Evolutionary conservation across 2,797 vertebrate species (phyloP).

Genomic region (Rhyacichthys aspro): DNA sequence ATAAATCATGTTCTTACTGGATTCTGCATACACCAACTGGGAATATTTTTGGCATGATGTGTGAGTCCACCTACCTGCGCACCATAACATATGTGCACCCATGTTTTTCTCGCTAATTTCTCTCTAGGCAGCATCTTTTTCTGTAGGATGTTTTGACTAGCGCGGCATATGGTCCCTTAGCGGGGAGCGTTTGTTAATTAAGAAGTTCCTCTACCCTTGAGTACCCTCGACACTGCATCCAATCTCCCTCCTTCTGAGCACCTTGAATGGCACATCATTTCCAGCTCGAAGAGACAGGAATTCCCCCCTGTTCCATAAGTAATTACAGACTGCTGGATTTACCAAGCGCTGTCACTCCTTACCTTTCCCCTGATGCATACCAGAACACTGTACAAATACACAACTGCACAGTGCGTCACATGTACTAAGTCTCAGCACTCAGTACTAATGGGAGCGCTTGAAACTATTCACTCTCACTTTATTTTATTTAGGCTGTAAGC

Average conservation of each 20-base stretch:
- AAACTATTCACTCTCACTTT: neutral
- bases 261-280: conserved; percentile 48
- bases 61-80: conserved; percentile 9
- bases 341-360: conserved; percentile 61
- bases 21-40: conserved; percentile 12
- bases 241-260: conserved; percentile 67
- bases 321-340: conserved; percentile 71
- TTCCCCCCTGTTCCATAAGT: conserved; percentile 68
- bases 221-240: conserved; percentile 60
- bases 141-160: conserved; percentile 62
- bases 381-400: conserved; percentile 28
- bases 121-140: conserved; percentile 34
- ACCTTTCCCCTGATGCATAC: conserved; percentile 47
- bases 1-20: conserved; percentile 15
- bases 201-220: conserved; percentile 72
- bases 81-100: conserved; percentile 19
- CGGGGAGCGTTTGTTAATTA: conserved; percentile 75
- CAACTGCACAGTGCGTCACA: conserved; percentile 1
- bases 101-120: conserved; percentile 35
- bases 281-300: conserved; percentile 64
- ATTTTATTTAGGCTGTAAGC: neutral
- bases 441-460: conserved; percentile 7
- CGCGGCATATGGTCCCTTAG: conserved; percentile 72
- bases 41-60: conserved; percentile 10
- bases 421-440: no score